Percentiles rank a stretch among this genome's conserved stretches.
These are phyloP conservation scores for Carassius gibelio DNA, from an alignment of 2,113 vertebrate species.

Conservation along the genomic window DNA sequence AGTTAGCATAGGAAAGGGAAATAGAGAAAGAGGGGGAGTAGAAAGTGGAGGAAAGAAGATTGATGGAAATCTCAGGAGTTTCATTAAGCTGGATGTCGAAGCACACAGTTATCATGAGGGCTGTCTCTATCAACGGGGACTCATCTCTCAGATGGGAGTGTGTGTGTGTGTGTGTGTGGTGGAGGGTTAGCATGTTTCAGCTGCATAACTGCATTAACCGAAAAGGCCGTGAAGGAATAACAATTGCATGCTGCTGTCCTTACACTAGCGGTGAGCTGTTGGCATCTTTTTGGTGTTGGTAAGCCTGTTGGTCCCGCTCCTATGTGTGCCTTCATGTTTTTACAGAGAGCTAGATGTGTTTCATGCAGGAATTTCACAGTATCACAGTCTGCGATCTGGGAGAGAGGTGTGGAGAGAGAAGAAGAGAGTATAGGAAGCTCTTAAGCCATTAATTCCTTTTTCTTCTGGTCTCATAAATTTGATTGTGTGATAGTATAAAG, in stretches of 20 bases:
- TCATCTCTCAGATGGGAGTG: slow-evolving; percentile 48
- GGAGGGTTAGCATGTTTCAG: slow-evolving; percentile 10
- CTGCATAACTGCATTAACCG: slow-evolving; percentile 19
- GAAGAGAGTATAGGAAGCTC: neutral
- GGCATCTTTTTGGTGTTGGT: slow-evolving; percentile 21
- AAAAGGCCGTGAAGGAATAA: slow-evolving; percentile 41
- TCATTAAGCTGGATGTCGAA: slow-evolving; percentile 59
- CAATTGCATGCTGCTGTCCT: slow-evolving; percentile 16
- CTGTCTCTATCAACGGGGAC: slow-evolving; percentile 52
- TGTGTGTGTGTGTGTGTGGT: slow-evolving; percentile 13
- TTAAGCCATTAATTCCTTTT: neutral
- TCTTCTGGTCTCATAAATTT: slow-evolving; percentile 2
- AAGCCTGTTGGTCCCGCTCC: slow-evolving; percentile 38
- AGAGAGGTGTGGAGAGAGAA: neutral
- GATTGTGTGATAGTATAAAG: neutral
- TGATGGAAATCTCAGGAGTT: slow-evolving; percentile 57
- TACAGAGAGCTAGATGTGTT: slow-evolving; percentile 20
- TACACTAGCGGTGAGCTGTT: slow-evolving; percentile 11
- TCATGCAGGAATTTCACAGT: slow-evolving; percentile 3
- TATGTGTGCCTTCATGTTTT: slow-evolving; percentile 35
- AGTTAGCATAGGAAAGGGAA: slow-evolving; percentile 1
- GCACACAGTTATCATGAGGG: slow-evolving; percentile 50
- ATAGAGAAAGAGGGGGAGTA: slow-evolving; percentile 33
- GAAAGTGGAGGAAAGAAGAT: slow-evolving; percentile 38
- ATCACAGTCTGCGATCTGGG: neutral